phyloP scores from a whole-genome alignment of 1,140 invertebrate species.

The Bombus breviceps region DNA sequence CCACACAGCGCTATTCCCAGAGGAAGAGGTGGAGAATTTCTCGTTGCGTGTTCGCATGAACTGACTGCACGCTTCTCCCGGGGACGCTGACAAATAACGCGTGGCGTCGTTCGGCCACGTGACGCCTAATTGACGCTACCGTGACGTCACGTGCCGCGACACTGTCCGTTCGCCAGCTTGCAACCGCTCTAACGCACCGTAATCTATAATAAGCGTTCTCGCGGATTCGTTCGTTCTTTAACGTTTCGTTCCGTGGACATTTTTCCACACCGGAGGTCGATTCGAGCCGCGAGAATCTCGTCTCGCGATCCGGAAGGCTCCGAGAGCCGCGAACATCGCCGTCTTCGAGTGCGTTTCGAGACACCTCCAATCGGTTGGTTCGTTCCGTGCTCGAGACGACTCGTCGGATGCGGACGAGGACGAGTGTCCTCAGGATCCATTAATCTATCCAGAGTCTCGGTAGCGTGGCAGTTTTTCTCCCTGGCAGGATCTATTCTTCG shows the following conservation, averaged over 20 bases:
- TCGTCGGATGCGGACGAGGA: not conserved
- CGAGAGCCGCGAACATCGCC: too few relatives aligned
- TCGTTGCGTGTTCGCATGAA: conserved; percentile 23
- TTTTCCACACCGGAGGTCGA: fast-evolving
- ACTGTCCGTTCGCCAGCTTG: conserved; percentile 2
- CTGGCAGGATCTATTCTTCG: conserved; percentile 58
- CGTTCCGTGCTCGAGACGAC: not conserved
- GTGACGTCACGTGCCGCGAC: conserved; percentile 74
- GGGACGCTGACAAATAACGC: conserved; percentile 78
- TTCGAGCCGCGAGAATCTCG: too few relatives aligned
- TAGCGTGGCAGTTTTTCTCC: conserved; percentile 52
- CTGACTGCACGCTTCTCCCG: conserved; percentile 39
- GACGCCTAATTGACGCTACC: conserved; percentile 77
- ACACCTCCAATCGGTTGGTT: not conserved
- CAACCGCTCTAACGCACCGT: not conserved
- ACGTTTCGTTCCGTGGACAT: not conserved
- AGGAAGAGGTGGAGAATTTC: conserved; percentile 45
- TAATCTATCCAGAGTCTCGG: conserved; percentile 48
- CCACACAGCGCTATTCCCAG: conserved; percentile 9
- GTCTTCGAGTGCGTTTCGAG: too few relatives aligned
- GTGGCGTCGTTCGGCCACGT: conserved; percentile 73
- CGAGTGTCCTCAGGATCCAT: conserved; percentile 41
- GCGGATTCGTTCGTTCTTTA: not conserved
- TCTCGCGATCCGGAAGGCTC: too few relatives aligned
- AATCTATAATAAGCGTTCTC: conserved; percentile 16